phyloP scores from a whole-genome alignment of 2,888 invertebrate species.

The Oscheius myriophilus region DNA sequence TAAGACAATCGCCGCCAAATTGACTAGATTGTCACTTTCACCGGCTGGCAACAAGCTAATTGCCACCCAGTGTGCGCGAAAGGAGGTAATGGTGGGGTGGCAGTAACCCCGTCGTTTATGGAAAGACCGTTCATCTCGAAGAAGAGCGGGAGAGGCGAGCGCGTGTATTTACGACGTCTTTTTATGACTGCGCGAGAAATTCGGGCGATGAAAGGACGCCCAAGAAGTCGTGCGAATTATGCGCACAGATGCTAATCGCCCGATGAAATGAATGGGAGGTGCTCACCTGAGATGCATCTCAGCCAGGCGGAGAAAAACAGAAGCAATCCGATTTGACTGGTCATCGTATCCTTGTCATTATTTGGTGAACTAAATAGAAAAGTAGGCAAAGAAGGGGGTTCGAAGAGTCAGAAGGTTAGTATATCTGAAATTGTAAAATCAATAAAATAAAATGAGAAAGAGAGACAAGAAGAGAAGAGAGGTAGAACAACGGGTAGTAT shows the following conservation, averaged over 20 bases:
- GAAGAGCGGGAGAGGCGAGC: conserved; percentile 9
- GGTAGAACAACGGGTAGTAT: conserved; percentile 25
- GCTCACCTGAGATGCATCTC: conserved; percentile 19
- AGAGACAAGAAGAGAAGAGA: conserved; percentile 9
- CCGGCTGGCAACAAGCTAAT: conserved; percentile 15
- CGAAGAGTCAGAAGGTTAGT: too few species aligned
- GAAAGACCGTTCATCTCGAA: background rate
- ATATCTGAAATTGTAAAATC: too few species aligned
- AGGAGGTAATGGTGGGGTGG: too few species aligned
- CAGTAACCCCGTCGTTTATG: too few species aligned
- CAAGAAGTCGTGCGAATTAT: conserved; percentile 24
- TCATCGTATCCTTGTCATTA: conserved; percentile 25
- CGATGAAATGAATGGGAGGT: background rate
- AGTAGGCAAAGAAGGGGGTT: too few species aligned
- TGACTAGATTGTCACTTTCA: conserved; percentile 30
- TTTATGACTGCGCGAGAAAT: conserved; percentile 28
- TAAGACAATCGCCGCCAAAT: conserved; percentile 28
- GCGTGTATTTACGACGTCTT: conserved; percentile 30
- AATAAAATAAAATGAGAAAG: background rate
- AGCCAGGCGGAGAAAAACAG: conserved; percentile 3
- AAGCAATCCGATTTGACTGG: background rate
- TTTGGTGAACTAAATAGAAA: background rate
- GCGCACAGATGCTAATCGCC: conserved; percentile 26
- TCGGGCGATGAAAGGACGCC: conserved; percentile 5
- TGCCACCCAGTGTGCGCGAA: background rate